Evolutionary conservation across 2,888 invertebrate species (phyloP), one percentile per base, ranked within the genome.

Genomic region (Agrotis segetum): DNA sequence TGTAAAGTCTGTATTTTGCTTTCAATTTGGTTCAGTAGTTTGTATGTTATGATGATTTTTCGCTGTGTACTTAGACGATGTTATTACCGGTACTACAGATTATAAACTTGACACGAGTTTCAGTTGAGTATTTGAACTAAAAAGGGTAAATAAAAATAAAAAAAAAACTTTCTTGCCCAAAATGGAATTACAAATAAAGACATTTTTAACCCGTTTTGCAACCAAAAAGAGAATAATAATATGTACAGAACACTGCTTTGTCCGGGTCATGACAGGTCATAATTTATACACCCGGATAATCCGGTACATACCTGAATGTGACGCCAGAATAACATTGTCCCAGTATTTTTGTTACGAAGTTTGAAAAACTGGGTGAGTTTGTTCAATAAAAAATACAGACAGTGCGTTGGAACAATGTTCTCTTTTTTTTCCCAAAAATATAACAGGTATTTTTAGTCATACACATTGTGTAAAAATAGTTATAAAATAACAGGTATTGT

Each of bases 201-300:
- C n/a, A 53, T 17, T 64, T 63, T 46, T 49, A 44, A 67, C 53
- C n/a, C n/a, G 9, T 67, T 60, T 17, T 47, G 44, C 44, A 34
- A 3, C 3, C 29, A 2, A 52, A 55, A 66, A 34, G 24, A n/a
- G n/a, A 34, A n/a, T 34, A 21, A 21, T 17, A 67, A n/a, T 3
- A 77, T 50, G 52, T 7, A 77, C 47, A 5, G 58, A 70, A 58
- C 3, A 58, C 34, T 21, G 24, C 40, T 47, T 71, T 75, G 50
- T 47, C 47, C 65, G 40, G 55, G n/a, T 52, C 14, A 59, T 56
- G 67, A 61, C 77, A 34, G 64, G 29, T 53, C 67, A 79, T 74
- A 74, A 67, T 46, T 79, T 46, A 66, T 16, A 63, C 11, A 58
- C 52, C 74, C 79, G 64, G 52, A 63, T 52, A 77, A 61, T 19